A percentile compares a stretch with the other conserved stretches of the same genome.
These are phyloP conservation scores for Meloe dianella DNA, from an alignment of 2,888 invertebrate genomes.

Conservation along the genomic window DNA sequence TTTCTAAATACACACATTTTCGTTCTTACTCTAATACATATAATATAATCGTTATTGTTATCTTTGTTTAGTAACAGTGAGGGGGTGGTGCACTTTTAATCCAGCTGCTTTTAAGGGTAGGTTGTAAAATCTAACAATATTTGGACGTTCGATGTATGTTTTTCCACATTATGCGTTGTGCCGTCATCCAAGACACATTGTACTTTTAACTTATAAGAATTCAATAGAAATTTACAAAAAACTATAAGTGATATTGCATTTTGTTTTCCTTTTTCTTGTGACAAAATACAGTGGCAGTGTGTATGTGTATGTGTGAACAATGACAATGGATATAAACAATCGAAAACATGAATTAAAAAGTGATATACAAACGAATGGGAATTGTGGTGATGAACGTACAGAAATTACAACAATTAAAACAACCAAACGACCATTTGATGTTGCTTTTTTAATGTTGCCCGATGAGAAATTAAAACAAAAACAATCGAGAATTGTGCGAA, in stretches of 20 bases:
- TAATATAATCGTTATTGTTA: constrained; percentile 10
- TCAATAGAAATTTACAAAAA: constrained; percentile 23
- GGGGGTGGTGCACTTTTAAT: constrained; percentile 48
- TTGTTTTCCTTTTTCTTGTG: constrained; percentile 12
- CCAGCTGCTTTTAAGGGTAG: constrained; percentile 54
- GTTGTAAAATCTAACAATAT: constrained; percentile 58
- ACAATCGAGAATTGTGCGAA: constrained; percentile 63
- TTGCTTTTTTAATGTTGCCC: constrained; percentile 87
- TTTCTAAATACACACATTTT: constrained; percentile 45
- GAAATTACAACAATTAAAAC: constrained; percentile 57
- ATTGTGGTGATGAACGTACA: constrained; percentile 47
- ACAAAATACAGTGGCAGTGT: no score
- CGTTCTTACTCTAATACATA: constrained; percentile 39
- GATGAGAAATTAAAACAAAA: constrained; percentile 79
- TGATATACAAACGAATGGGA: constrained; percentile 53
- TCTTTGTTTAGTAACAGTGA: constrained; percentile 40
- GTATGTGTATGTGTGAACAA: constrained; percentile 56
- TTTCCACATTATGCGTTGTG: constrained; percentile 58
- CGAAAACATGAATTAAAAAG: constrained; percentile 59
- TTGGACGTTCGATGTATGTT: constrained; percentile 57
- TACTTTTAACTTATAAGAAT: constrained; percentile 17
- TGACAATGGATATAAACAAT: constrained; percentile 72
- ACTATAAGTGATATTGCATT: constrained; percentile 22
- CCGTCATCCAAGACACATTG: constrained; percentile 49
- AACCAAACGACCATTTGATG: constrained; percentile 84